Evolutionary conservation across 2,797 vertebrate species (phyloP).

Genomic region (Forpus xanthops): DNA sequence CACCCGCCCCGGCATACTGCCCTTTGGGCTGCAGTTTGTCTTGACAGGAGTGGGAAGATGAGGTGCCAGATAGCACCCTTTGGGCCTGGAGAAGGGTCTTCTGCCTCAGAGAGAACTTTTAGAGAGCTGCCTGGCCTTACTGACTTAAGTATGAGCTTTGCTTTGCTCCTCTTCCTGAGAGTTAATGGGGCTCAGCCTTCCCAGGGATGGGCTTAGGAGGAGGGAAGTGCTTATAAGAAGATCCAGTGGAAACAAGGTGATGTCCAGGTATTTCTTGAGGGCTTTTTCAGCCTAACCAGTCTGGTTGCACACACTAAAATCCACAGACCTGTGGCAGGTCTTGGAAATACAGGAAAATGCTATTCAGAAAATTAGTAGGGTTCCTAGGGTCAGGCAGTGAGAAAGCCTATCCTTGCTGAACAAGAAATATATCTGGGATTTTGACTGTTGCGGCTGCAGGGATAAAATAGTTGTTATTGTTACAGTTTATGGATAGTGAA

Average conservation of each 20-base stretch:
- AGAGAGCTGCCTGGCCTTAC: neutral
- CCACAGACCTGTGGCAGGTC: too few species aligned
- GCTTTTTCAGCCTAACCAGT: accelerated
- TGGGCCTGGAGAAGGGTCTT: neutral
- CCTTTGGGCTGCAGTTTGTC: neutral
- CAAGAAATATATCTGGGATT: neutral
- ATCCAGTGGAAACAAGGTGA: neutral
- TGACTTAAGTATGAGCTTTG: accelerated
- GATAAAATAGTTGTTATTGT: neutral
- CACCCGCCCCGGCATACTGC: neutral
- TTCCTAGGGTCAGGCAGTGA: neutral
- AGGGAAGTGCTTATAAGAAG: too few species aligned
- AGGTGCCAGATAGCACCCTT: too few species aligned
- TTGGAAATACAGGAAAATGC: neutral
- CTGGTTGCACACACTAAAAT: neutral
- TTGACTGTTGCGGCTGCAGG: neutral
- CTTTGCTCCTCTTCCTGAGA: neutral
- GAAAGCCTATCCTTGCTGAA: neutral
- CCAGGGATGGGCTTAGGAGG: neutral
- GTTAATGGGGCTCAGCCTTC: neutral
- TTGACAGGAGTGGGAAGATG: neutral
- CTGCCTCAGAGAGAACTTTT: accelerated
- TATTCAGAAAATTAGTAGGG: neutral
- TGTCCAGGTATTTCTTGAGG: neutral
- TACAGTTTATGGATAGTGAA: neutral